These are phyloP conservation scores for Anadara kagoshimensis DNA, from an alignment of 1,140 invertebrate genomes.

Conservation along the genomic window DNA sequence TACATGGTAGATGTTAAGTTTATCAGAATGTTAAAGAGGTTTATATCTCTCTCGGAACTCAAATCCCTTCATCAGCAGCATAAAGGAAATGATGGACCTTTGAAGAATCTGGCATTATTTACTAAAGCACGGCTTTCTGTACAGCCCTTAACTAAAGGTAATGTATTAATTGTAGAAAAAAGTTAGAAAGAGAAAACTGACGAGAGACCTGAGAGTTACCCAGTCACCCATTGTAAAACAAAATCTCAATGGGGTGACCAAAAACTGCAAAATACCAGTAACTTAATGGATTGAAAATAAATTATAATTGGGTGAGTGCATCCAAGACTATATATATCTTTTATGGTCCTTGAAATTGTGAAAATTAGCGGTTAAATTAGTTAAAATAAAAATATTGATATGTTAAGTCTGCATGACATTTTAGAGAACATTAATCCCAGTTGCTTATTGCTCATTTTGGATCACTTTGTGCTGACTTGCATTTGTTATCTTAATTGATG, in stretches of 20 bases:
- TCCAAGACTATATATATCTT: not conserved
- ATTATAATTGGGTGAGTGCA: not conserved
- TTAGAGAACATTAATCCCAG: too few relatives aligned
- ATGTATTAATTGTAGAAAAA: not conserved
- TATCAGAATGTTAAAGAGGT: constrained; percentile 63
- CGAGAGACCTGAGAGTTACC: not conserved
- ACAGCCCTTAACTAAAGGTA: constrained; percentile 64
- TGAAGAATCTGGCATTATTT: constrained; percentile 64
- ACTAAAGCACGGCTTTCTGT: constrained; percentile 66
- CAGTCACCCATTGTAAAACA: not conserved
- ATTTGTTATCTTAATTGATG: too few relatives aligned
- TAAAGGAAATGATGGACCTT: constrained; percentile 62
- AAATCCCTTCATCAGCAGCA: constrained; percentile 65
- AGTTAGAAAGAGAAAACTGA: not conserved
- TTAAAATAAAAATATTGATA: too few relatives aligned
- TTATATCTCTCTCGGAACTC: constrained; percentile 69
- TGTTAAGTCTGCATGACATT: too few relatives aligned
- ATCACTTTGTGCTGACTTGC: too few relatives aligned
- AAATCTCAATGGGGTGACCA: not conserved
- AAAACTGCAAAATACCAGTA: not conserved
- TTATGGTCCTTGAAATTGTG: too few relatives aligned
- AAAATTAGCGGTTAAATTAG: too few relatives aligned
- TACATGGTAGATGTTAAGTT: constrained; percentile 72
- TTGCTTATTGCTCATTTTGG: too few relatives aligned
- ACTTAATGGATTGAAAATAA: not conserved